Percentiles rank a stretch among this genome's conserved stretches.
These are phyloP conservation scores for Mycteria americana DNA, from an alignment of 2,797 vertebrate species.

Conservation along the genomic window DNA sequence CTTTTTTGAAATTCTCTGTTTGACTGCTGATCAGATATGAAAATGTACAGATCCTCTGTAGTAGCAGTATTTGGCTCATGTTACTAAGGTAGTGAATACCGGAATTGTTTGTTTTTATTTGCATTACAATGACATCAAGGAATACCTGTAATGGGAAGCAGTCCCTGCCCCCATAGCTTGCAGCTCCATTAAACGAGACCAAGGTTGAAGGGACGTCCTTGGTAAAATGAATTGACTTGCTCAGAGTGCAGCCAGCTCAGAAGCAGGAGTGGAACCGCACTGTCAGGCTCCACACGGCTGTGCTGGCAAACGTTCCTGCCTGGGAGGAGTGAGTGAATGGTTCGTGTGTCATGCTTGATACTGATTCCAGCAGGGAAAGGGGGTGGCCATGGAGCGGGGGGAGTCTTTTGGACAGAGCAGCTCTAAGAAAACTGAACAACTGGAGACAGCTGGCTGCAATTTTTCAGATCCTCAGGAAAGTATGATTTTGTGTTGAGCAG, in stretches of 20 bases:
- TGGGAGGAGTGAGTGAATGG: background rate
- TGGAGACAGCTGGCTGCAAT: constrained; percentile 42
- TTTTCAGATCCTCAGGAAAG: constrained; percentile 31
- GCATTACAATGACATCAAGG: background rate
- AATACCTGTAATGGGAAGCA: background rate
- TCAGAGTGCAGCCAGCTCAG: background rate
- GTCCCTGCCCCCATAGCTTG: background rate
- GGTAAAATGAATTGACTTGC: background rate
- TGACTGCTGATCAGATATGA: background rate
- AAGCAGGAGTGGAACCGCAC: background rate
- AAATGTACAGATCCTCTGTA: background rate
- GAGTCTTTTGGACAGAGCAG: background rate
- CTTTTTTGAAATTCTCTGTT: background rate
- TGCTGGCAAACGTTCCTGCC: background rate
- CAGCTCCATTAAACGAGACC: background rate
- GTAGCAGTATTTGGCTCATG: background rate
- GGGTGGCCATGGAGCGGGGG: background rate
- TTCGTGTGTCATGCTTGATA: accelerated
- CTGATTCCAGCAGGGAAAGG: background rate
- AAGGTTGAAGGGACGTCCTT: background rate
- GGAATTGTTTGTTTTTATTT: background rate
- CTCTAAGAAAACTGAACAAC: constrained; percentile 18
- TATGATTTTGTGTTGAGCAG: constrained; percentile 31
- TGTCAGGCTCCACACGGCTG: background rate
- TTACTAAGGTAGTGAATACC: background rate